Percentiles rank a stretch among this genome's conserved stretches.
Evolutionary conservation across 2,888 invertebrate species (phyloP).

Genomic region (Amaurobius ferox): DNA sequence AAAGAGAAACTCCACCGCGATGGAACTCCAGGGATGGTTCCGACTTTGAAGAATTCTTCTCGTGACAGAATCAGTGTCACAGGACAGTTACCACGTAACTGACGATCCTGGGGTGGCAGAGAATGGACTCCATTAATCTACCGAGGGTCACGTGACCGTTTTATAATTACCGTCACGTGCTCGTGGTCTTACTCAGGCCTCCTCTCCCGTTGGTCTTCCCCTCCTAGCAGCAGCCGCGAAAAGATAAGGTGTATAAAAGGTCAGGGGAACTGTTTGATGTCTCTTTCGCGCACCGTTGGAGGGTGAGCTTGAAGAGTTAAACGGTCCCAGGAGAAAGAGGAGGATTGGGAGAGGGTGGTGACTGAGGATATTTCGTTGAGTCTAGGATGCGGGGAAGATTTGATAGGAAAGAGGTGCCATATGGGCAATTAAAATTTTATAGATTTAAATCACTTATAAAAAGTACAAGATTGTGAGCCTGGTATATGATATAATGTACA

Average conservation of each 20-base stretch:
- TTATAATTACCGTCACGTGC: constrained; percentile 66
- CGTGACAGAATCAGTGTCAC: constrained; percentile 49
- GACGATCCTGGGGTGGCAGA: constrained; percentile 30
- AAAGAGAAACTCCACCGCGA: not conserved
- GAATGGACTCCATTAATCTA: constrained; percentile 50
- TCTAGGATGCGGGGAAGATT: not conserved
- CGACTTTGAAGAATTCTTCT: constrained; percentile 19
- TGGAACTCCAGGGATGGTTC: not conserved
- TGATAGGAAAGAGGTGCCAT: not conserved
- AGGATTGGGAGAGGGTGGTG: not conserved
- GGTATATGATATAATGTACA: no score
- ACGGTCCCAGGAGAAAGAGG: constrained; percentile 27
- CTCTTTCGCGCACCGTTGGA: constrained; percentile 37
- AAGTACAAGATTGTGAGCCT: no score
- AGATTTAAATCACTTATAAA: no score
- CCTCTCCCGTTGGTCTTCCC: not conserved
- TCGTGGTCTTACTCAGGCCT: not conserved
- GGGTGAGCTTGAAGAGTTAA: constrained; percentile 45
- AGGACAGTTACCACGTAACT: constrained; percentile 45
- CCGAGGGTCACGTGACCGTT: constrained; percentile 51
- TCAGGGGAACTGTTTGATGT: constrained; percentile 60
- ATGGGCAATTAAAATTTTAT: no score
- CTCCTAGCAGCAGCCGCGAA: constrained; percentile 4
- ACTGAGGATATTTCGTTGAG: not conserved
- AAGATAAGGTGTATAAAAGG: constrained; percentile 57